phyloP scores from a whole-genome alignment of 2,888 invertebrate species.

The Diabrotica balteata region DNA sequence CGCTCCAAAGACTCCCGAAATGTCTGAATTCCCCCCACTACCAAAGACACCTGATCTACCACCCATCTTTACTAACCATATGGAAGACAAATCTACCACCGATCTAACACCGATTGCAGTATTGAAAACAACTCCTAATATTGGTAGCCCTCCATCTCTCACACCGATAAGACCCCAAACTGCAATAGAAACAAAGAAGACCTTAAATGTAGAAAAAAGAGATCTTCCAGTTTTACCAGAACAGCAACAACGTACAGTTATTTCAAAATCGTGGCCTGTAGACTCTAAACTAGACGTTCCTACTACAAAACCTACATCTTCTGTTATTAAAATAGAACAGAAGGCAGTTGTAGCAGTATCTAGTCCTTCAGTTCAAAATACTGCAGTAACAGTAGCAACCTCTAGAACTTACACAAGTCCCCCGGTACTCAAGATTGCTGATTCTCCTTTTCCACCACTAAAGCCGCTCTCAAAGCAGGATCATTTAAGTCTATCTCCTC shows the following conservation, averaged over 20 bases:
- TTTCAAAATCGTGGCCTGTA: slow-evolving; percentile 46
- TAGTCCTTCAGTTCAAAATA: slow-evolving; percentile 25
- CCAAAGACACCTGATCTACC: slow-evolving; percentile 66
- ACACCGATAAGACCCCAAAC: slow-evolving; percentile 53
- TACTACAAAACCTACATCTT: slow-evolving; percentile 19
- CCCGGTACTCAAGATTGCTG: slow-evolving; percentile 45
- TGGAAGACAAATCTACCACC: slow-evolving; percentile 41
- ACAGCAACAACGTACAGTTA: slow-evolving; percentile 44
- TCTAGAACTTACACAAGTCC: slow-evolving; percentile 38
- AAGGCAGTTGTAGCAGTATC: slow-evolving; percentile 25
- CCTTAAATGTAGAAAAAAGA: slow-evolving; percentile 34
- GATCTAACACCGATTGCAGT: slow-evolving; percentile 30
- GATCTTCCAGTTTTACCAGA: slow-evolving; percentile 44
- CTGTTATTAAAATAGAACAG: slow-evolving; percentile 34
- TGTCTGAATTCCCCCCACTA: slow-evolving; percentile 17
- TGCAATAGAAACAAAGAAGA: slow-evolving; percentile 37
- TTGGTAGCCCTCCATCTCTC: slow-evolving; percentile 57
- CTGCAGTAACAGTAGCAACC: slow-evolving; percentile 32
- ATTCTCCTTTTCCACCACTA: slow-evolving; percentile 43
- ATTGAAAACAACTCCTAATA: slow-evolving; percentile 46
- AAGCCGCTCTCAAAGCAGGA: slow-evolving; percentile 47
- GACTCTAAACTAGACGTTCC: slow-evolving; percentile 36
- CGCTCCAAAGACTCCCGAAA: slow-evolving; percentile 31
- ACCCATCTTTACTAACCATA: slow-evolving; percentile 61
- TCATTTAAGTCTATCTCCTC: slow-evolving; percentile 38